Conservation (phyloP, 37 sponge, comb jelly and placozoan genomes). For the Cladorhizidae sp. region DNA sequence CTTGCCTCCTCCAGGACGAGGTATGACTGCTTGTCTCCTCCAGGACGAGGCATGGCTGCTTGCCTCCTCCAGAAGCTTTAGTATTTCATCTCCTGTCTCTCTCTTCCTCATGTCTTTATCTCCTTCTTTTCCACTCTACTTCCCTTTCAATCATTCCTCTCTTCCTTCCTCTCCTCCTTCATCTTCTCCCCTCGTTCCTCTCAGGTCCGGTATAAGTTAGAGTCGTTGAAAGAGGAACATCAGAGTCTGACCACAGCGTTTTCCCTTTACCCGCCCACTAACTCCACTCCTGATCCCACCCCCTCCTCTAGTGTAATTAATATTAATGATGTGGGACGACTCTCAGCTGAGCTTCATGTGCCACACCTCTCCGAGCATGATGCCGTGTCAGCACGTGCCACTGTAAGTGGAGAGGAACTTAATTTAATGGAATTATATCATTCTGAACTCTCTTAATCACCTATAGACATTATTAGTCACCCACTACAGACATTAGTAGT, state of each 20-base stretch:
- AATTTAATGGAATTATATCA: background rate
- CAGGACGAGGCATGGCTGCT: too few relatives aligned
- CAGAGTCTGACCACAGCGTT: slow-evolving; percentile 26
- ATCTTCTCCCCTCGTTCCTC: background rate
- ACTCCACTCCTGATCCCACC: slow-evolving; percentile 24
- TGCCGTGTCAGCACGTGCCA: slow-evolving; percentile 75
- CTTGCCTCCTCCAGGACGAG: too few relatives aligned
- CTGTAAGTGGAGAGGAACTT: slow-evolving; percentile 45
- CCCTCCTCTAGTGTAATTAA: slow-evolving; percentile 27
- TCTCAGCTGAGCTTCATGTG: slow-evolving; percentile 48
- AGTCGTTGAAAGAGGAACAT: slow-evolving; percentile 48
- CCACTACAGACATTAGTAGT: too few relatives aligned
- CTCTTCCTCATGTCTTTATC: too few relatives aligned
- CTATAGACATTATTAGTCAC: too few relatives aligned
- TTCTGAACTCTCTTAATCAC: background rate
- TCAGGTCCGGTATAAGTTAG: slow-evolving; percentile 42
- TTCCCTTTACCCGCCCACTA: slow-evolving; percentile 30
- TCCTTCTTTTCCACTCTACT: too few relatives aligned
- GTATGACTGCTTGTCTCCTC: too few relatives aligned
- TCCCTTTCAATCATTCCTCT: too few relatives aligned
- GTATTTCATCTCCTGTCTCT: too few relatives aligned
- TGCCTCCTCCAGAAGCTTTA: too few relatives aligned
- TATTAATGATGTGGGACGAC: slow-evolving; percentile 40
- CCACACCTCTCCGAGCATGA: slow-evolving; percentile 64
- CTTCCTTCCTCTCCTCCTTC: slow-evolving; percentile 1